A percentile compares a stretch with the other conserved stretches of the same genome.
Evolutionary conservation across 2,113 vertebrate species (phyloP).

Genomic region (Clupea harengus): DNA sequence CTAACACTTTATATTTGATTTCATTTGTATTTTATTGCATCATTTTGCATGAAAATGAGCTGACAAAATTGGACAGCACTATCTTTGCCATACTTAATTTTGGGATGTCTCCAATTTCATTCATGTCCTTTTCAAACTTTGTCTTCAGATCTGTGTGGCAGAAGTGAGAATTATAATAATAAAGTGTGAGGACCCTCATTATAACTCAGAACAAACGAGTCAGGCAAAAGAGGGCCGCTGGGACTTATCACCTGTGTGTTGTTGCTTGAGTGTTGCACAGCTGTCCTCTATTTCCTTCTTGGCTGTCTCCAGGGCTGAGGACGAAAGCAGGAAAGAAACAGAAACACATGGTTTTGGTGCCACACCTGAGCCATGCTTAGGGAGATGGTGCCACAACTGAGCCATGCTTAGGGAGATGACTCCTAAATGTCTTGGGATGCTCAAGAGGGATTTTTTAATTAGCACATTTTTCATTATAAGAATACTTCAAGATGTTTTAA

Average conservation of each 20-base stretch:
- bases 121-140: background rate
- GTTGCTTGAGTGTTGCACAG: background rate
- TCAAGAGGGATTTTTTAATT: too few species aligned
- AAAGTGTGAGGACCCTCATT: background rate
- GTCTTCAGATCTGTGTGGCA: background rate
- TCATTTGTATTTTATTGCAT: background rate
- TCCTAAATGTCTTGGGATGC: too few species aligned
- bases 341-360: background rate
- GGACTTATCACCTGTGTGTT: background rate
- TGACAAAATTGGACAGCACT: too few species aligned
- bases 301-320: background rate
- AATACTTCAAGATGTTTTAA: too few species aligned
- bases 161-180: background rate
- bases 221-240: background rate
- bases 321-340: background rate
- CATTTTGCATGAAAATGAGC: background rate
- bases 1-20: background rate
- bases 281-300: background rate
- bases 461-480: too few species aligned
- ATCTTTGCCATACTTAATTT: background rate
- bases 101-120: background rate
- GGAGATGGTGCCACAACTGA: too few species aligned
- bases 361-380: too few species aligned
- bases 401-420: too few species aligned
- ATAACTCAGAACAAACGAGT: background rate